Evolutionary conservation across 92 coral and sea anemone genomes (phyloP), one percentile per base, ranked within the genome.

Genomic region (Plumapathes pennacea): DNA sequence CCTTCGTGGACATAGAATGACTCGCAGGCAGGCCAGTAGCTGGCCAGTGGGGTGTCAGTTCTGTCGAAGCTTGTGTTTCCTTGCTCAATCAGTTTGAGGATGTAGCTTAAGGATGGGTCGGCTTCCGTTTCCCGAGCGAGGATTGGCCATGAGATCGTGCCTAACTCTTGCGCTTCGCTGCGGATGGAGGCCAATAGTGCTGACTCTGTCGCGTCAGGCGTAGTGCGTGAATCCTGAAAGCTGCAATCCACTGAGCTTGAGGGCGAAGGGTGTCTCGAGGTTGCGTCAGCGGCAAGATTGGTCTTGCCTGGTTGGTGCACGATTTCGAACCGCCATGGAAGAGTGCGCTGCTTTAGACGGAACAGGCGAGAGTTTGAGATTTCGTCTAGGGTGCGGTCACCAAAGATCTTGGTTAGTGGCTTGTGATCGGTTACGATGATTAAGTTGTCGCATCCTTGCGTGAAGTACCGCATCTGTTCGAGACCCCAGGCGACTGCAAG

Each of bases 401-500:
- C 69, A 19, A 70, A 69, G 67, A 78, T 62, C 49, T 70, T 62
- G 7, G 56, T 57, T 30, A 73, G 72, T 10, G 69, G 63, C 29
- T 71, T 71, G 31, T 71, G 78, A 54, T 71, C 49, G 53, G 79
- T 62, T 5, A 36, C 72, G 27, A 62, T 34, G 64, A 72, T 72
- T 7, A 77, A 70, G 38, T 74, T 65, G 54, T 74, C 82, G 20
- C 75, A 74, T 0, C 82, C 88, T 37, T 81, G 88, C 13, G 83
- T 74, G 64, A 80, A 80, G 76, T 72, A 73, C 11, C 61, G 41
- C 0, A 82, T 65, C 42, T 81, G 82, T 27, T 81, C 77, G 4
- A 74, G 84, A 34, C 80, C 89, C 89, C 80, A 83, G 34, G 89
- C 80, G 6, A 69, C 76, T 3, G 89, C 84, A 13, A 82, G 70